A percentile compares a stretch with the other conserved stretches of the same genome.
phyloP scores from a whole-genome alignment of 2,888 invertebrate species.

The Habrosyne pyritoides region DNA sequence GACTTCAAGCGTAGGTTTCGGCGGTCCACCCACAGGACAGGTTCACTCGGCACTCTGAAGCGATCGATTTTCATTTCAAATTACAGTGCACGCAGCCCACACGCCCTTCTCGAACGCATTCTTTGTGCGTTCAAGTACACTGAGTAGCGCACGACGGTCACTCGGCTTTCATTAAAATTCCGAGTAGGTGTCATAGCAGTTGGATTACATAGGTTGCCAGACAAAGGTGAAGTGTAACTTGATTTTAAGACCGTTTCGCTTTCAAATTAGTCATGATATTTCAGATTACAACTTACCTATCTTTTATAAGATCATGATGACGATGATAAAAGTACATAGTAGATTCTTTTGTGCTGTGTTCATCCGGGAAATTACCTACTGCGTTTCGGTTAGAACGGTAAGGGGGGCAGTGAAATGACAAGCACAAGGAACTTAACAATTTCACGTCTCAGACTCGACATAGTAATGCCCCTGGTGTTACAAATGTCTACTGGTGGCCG shows the following conservation, averaged over 20 bases:
- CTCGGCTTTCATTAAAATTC: conserved; percentile 53
- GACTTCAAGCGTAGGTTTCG: conserved; percentile 59
- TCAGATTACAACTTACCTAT: too few species aligned
- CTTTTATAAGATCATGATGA: too few species aligned
- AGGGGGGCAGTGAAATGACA: too few species aligned
- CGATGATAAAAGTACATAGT: too few species aligned
- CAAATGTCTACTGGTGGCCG: too few species aligned
- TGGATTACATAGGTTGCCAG: conserved; percentile 16
- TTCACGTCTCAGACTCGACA: too few species aligned
- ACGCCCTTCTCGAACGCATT: conserved; percentile 61
- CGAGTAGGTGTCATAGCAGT: conserved; percentile 27
- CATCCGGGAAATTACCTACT: too few species aligned
- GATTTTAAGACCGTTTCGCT: neutral
- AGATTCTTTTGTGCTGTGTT: too few species aligned
- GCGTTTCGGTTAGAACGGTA: too few species aligned
- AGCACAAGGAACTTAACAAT: too few species aligned
- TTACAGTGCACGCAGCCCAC: conserved; percentile 65
- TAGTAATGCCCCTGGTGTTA: too few species aligned
- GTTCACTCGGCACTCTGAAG: conserved; percentile 68
- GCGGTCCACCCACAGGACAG: conserved; percentile 69
- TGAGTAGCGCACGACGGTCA: conserved; percentile 43
- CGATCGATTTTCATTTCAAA: conserved; percentile 78
- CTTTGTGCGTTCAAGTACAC: conserved; percentile 61
- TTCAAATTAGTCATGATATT: neutral
- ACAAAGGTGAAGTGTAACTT: conserved; percentile 1